phyloP scores from a whole-genome alignment of 2,113 vertebrate genomes.

The Podarcis muralis region DNA sequence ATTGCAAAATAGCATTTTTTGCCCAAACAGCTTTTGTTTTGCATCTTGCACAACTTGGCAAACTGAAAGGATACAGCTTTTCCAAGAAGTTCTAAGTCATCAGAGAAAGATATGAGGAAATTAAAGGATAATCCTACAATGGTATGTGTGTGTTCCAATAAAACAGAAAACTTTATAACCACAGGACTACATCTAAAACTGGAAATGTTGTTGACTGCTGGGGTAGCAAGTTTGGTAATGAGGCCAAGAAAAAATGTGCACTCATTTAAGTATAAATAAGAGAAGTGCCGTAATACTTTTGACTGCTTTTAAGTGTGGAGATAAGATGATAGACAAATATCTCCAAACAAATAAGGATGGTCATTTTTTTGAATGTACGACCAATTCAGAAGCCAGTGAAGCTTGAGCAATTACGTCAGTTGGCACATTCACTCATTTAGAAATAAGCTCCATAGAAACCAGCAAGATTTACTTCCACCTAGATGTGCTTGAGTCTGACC shows the following conservation, averaged over 20 bases:
- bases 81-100: neutral
- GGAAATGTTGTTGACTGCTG: neutral
- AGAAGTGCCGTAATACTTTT: neutral
- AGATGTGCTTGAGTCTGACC: too few species aligned
- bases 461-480: neutral
- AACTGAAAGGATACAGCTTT: neutral
- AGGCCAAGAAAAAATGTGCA: neutral
- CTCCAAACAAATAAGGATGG: neutral
- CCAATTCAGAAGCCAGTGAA: neutral
- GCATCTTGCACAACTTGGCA: neutral
- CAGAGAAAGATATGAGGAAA: neutral
- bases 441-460: neutral
- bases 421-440: neutral
- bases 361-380: neutral
- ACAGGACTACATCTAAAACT: neutral
- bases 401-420: neutral
- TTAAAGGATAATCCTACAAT: neutral
- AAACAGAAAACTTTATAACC: neutral
- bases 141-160: neutral
- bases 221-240: neutral
- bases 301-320: neutral
- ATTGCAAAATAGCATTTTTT: neutral
- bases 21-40: neutral
- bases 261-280: neutral
- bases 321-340: neutral